phyloP scores from a whole-genome alignment of 2,113 vertebrate genomes.

The Trichechus manatus region DNA sequence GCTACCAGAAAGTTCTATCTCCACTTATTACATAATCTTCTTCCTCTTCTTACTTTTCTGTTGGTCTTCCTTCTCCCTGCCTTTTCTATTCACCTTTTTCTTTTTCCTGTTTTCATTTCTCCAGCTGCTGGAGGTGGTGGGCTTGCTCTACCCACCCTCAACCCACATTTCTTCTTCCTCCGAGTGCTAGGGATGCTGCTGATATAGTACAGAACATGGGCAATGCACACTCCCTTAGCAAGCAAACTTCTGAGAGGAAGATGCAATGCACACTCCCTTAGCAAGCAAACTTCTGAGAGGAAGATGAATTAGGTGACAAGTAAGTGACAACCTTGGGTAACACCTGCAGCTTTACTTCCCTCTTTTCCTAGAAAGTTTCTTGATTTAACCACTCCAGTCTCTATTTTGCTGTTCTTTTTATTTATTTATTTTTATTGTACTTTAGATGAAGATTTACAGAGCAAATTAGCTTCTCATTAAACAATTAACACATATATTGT shows the following conservation, averaged over 20 bases:
- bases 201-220: not conserved
- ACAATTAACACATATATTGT: no score
- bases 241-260: not conserved
- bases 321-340: not conserved
- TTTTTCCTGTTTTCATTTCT: not conserved
- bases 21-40: not conserved
- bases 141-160: not conserved
- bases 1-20: not conserved
- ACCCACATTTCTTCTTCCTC: not conserved
- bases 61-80: not conserved
- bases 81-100: not conserved
- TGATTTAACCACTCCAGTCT: not conserved
- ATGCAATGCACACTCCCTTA: not conserved
- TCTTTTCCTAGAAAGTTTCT: not conserved
- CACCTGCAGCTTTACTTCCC: not conserved
- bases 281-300: not conserved
- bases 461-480: no score
- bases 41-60: not conserved
- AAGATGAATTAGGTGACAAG: not conserved
- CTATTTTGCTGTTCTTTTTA: not conserved
- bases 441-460: no score
- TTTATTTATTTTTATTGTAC: no score
- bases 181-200: not conserved
- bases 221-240: not conserved
- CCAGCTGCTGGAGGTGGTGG: not conserved